phyloP scores from a whole-genome alignment of 2,888 invertebrate species.

The Perithous albicinctus region DNA sequence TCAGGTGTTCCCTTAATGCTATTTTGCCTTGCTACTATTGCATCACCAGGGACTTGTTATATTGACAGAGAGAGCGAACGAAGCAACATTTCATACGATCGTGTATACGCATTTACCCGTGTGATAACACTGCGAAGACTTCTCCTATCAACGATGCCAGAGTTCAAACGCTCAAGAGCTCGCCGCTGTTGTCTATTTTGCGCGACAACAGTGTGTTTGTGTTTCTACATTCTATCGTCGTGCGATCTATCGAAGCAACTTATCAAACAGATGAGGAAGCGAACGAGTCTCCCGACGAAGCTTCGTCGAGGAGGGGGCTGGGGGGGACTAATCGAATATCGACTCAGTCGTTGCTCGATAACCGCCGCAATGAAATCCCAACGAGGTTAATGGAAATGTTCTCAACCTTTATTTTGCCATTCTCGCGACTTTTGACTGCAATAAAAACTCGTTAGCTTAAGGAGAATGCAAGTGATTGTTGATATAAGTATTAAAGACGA shows the following conservation, averaged over 20 bases:
- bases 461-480: background rate
- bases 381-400: slow-evolving; percentile 36
- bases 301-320: background rate
- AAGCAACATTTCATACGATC: background rate
- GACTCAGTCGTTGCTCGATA: slow-evolving; percentile 19
- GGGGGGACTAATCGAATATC: slow-evolving; percentile 52
- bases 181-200: background rate
- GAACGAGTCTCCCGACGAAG: slow-evolving; percentile 5
- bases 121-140: background rate
- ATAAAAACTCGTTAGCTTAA: background rate
- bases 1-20: slow-evolving; percentile 49
- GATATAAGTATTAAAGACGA: background rate
- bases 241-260: slow-evolving; percentile 16
- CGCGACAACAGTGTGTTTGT: background rate
- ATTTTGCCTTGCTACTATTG: background rate
- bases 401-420: background rate
- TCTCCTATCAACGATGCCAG: slow-evolving; percentile 13
- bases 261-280: slow-evolving; percentile 23
- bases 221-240: background rate
- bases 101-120: background rate
- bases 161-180: slow-evolving; percentile 35
- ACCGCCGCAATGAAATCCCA: slow-evolving; percentile 35
- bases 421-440: background rate
- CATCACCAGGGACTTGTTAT: slow-evolving; percentile 17
- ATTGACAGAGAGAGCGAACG: no score